These are phyloP conservation scores for Hirtodrosophila cameraria DNA, from an alignment of 2,888 invertebrate genomes.

Conservation along the genomic window DNA sequence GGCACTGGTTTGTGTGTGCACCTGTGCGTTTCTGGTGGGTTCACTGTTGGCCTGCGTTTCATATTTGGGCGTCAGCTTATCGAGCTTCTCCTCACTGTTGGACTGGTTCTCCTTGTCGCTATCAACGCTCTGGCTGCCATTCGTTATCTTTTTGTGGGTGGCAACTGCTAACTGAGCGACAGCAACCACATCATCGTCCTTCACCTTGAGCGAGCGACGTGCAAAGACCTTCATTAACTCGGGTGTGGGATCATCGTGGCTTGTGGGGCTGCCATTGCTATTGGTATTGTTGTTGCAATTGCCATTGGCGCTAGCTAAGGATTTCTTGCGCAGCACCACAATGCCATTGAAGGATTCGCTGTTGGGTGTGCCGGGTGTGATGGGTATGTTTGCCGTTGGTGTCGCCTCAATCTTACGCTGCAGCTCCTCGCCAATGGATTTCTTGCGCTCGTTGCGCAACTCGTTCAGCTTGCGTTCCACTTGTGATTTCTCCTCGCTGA, in stretches of 20 bases:
- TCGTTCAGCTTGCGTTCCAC: constrained; percentile 78
- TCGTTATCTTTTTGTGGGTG: constrained; percentile 39
- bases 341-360: constrained; percentile 35
- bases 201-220: constrained; percentile 91
- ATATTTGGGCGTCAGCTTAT: constrained; percentile 79
- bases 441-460: constrained; percentile 78
- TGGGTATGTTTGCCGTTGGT: constrained; percentile 12
- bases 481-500: constrained; percentile 80
- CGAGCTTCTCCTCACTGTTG: constrained; percentile 85
- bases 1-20: constrained; percentile 52
- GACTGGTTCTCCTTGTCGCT: constrained; percentile 90
- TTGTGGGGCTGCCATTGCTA: constrained; percentile 26
- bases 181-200: constrained; percentile 88
- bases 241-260: constrained; percentile 88
- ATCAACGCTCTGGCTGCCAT: constrained; percentile 84
- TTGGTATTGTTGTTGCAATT: constrained; percentile 17
- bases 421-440: constrained; percentile 76
- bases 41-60: constrained; percentile 65
- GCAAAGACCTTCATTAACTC: constrained; percentile 93
- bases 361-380: constrained; percentile 36
- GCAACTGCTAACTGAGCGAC: constrained; percentile 66
- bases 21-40: constrained; percentile 47
- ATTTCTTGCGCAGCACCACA: constrained; percentile 83
- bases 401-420: constrained; percentile 52
- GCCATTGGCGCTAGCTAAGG: constrained; percentile 71